Base-by-base conservation (phyloP, 2,888 invertebrate species). In the Drosophila acutilabella region DNA sequence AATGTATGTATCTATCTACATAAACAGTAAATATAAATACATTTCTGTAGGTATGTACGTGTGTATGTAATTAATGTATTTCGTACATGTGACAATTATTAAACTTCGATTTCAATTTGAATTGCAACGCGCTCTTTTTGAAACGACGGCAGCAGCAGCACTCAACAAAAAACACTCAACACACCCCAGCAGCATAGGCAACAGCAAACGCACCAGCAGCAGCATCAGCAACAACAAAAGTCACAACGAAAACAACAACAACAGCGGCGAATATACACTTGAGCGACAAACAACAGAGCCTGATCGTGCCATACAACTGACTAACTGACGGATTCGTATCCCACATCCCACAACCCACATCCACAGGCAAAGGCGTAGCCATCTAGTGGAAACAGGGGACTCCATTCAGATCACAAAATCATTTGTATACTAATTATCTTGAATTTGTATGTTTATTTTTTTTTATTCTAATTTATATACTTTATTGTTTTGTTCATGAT, bases 271-370 rank as follows among this genome's bases (percentile, higher is more conserved):
- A 47, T 51, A 42, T 40, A 42, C 30, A 38, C 40, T 48, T 30
- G 42, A 57, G 62, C 78, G 67, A 68, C 62, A 64, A 73, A 68
- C 78, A 69, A 78, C 75, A 78, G 74, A 73, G 74, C 68, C 74
- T 75, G 78, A 75, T 68, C 69, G 78, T 60, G 78, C 74, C 69
- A 61, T 69, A 78, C 64, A 75, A 69, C 75, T 73, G 64, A 78
- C 69, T 52, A 66, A 76, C 36, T 45, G 59, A 51, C 53, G 52
- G 44, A 58, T 45, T 56, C 61, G 40, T 40, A 56, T 77, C 62
- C 78, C 54, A 73, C 72, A 71, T 71, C 58, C 59, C 66, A 64
- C 71, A 67, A 47, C 59, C 68, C 67, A 64, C 72, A 67, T 51
- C 59, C 68, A 65, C 73, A 72, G 48, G 38, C 62, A 77, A 62